Evolutionary conservation across 2,113 vertebrate genomes (phyloP), one percentile per base, ranked within the genome.

Genomic region (Lepidothrix coronata): DNA sequence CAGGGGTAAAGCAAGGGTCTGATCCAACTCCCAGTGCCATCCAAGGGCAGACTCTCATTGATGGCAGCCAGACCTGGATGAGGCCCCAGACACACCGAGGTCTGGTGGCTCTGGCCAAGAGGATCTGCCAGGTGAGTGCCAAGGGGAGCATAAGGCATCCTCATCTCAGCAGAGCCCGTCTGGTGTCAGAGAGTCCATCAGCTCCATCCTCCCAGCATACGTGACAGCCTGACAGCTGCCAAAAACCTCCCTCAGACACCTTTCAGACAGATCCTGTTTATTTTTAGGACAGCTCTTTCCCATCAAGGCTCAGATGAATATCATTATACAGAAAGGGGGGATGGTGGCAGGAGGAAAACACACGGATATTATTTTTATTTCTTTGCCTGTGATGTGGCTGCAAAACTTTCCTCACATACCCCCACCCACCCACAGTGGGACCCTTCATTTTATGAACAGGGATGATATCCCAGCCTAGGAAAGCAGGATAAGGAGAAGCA

Each of bases 241-340:
- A 95, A 49, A 79, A 89, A 68, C 95, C 93, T 97, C 95, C 94
- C 84, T 96, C 95, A 96, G 94, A 96, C 96, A 97, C 96, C 93
- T 97, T 96, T 85, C 95, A 96, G 96, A 93, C 91, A 4, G 88
- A 83, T 96, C 92, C 88, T 91, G 96, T 41, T 96, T 97, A 96
- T 96, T 97, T 97, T 97, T 97, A 96, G 96, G 95, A 86, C 85
- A 89, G 76, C 83, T 96, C 77, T 89, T 93, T 85, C 80, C 93
- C 89, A 79, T 67, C 88, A 59, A 43, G 63, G 59, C 93, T 94
- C 82, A 76, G 82, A 88, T 83, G 82, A 4, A 52, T 80, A 74
- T 86, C 85, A 19, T 79, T 74, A 28, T n/a, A 24, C 10, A 37
- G 88, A 78, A 61, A 51, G 46, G 61, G 31, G 46, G 76, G 72